These are phyloP conservation scores for Thalassoma bifasciatum DNA, from an alignment of 2,113 vertebrate species.

Conservation along the genomic window DNA sequence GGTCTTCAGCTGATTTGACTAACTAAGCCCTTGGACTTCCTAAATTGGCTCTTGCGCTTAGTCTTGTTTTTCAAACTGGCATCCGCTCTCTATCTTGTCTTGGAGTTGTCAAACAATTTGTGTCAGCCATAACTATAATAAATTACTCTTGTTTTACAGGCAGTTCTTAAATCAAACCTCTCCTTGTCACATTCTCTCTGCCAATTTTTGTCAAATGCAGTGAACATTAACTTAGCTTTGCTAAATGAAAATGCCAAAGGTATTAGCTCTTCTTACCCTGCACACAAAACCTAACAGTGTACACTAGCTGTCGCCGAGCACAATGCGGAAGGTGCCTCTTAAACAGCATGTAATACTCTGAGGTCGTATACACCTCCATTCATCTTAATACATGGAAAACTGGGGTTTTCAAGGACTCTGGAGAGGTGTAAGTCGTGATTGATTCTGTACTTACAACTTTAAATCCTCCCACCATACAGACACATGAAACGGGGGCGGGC, in stretches of 20 bases:
- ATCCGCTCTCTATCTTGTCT: not conserved
- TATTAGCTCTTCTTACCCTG: not conserved
- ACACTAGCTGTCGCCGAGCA: not conserved
- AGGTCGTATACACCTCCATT: constrained; percentile 32
- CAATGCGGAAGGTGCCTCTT: not conserved
- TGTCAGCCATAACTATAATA: not conserved
- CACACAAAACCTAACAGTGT: not conserved
- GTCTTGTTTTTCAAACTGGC: not conserved
- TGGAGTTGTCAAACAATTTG: not conserved
- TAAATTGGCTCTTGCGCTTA: not conserved
- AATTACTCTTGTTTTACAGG: not conserved
- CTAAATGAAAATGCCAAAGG: not conserved
- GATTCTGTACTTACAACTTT: constrained; percentile 47
- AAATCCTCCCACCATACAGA: constrained; percentile 30
- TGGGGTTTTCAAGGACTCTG: constrained; percentile 42
- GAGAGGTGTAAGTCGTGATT: constrained; percentile 54
- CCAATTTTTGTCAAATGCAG: not conserved
- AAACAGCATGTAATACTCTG: constrained; percentile 27
- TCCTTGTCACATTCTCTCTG: not conserved
- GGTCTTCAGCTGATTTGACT: not conserved
- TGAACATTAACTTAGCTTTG: too few relatives aligned
- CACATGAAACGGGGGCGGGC: constrained; percentile 20
- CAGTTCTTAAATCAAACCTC: not conserved
- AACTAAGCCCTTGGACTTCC: not conserved
- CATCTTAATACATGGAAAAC: constrained; percentile 39